Evolutionary conservation across 2,797 vertebrate genomes (phyloP).

Genomic region (Pangasius djambal): DNA sequence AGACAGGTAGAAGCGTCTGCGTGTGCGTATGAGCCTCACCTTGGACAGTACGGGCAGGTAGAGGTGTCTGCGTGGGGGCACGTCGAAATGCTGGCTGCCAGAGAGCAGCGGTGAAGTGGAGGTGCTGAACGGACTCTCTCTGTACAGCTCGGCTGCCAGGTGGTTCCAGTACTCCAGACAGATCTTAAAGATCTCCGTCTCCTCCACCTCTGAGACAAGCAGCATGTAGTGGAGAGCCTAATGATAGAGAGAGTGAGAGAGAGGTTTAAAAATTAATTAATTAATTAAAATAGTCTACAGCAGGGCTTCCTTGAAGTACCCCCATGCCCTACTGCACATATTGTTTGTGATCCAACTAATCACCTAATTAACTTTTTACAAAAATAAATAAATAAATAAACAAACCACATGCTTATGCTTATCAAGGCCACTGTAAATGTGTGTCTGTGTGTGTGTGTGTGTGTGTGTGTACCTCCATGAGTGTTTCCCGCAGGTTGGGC

Average conservation of each 20-base stretch:
- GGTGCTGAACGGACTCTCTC: slow-evolving; percentile 94
- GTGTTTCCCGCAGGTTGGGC: slow-evolving; percentile 85
- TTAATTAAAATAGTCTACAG: neutral
- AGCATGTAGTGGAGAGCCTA: slow-evolving; percentile 94
- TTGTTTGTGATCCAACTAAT: neutral
- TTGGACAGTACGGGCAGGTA: slow-evolving; percentile 94
- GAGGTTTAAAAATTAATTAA: neutral
- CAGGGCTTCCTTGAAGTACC: neutral
- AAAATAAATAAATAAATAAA: neutral
- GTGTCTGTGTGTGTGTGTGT: neutral
- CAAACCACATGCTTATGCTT: neutral
- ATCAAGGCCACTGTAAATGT: neutral
- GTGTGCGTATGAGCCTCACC: slow-evolving; percentile 69
- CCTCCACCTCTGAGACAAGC: slow-evolving; percentile 95
- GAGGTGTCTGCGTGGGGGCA: slow-evolving; percentile 91
- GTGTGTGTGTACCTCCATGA: slow-evolving; percentile 81
- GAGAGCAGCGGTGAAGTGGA: slow-evolving; percentile 91
- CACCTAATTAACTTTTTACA: neutral
- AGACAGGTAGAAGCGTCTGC: neutral
- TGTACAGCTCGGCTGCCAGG: slow-evolving; percentile 93
- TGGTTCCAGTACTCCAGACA: slow-evolving; percentile 99
- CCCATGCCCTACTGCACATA: neutral
- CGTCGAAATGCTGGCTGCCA: slow-evolving; percentile 93
- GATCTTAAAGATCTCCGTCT: slow-evolving; percentile 98
- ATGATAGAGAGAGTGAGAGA: too few species aligned